These are phyloP conservation scores for Dolichopus griseipennis DNA, from an alignment of 2,888 invertebrate genomes.

Conservation along the genomic window DNA sequence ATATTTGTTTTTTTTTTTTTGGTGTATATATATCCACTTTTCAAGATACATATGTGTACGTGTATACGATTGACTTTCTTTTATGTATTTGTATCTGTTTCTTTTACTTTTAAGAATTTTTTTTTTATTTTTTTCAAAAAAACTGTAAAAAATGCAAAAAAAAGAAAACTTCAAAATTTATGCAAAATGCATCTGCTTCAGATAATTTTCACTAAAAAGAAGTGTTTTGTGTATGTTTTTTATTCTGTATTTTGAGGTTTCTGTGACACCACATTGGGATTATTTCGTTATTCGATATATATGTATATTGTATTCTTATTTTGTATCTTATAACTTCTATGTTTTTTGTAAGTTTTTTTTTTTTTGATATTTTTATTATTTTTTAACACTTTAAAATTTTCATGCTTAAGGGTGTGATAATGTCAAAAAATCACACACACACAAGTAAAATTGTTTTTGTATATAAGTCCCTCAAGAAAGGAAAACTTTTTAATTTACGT, in stretches of 20 bases:
- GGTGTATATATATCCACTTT: no score
- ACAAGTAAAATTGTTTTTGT: no score
- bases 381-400: not conserved
- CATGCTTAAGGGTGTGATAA: not conserved
- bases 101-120: no score
- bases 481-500: no score
- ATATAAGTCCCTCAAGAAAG: no score
- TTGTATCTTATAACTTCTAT: not conserved
- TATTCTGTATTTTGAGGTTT: not conserved
- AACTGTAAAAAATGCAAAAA: not conserved
- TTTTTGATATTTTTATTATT: not conserved
- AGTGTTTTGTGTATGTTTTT: not conserved
- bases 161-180: not conserved
- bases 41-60: no score
- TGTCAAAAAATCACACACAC: no score
- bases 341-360: no score
- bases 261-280: not conserved
- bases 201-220: not conserved
- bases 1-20: no score
- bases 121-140: not conserved
- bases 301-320: no score
- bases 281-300: not conserved
- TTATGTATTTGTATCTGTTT: no score
- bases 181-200: not conserved
- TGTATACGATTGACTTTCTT: no score